A percentile compares a stretch with the other conserved stretches of the same genome.
These are phyloP conservation scores for Lacerta viridis DNA, from an alignment of 2,797 vertebrate genomes.

Conservation along the genomic window DNA sequence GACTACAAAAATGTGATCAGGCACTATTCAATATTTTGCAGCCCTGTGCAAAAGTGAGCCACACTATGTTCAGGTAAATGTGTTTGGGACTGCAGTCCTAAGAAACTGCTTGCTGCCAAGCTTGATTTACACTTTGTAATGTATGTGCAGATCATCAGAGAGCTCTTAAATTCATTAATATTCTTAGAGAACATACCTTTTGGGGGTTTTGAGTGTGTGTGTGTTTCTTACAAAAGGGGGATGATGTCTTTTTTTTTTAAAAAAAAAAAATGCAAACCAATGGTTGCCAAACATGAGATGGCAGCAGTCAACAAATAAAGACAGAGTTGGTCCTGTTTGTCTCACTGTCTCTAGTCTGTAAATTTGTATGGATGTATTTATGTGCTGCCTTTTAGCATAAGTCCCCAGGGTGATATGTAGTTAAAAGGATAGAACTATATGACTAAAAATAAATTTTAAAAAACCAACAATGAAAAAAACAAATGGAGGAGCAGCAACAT, in stretches of 20 bases:
- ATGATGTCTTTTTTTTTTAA: neutral
- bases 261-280: neutral
- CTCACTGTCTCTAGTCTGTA: too few species aligned
- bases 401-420: too few species aligned
- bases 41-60: too few species aligned
- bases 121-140: neutral
- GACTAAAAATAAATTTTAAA: too few species aligned
- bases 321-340: neutral
- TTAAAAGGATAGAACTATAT: too few species aligned
- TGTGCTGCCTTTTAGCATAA: too few species aligned
- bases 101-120: neutral
- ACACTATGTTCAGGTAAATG: too few species aligned
- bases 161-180: neutral
- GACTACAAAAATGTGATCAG: neutral
- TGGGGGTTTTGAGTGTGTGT: too few species aligned
- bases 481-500: too few species aligned
- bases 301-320: neutral
- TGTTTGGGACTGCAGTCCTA: neutral
- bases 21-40: neutral
- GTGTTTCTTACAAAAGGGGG: neutral
- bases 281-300: neutral
- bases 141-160: neutral
- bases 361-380: too few species aligned
- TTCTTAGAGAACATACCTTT: neutral
- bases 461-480: too few species aligned